Evolutionary conservation across 2,888 invertebrate species (phyloP).

Genomic region (Caradrina clavipalpis): DNA sequence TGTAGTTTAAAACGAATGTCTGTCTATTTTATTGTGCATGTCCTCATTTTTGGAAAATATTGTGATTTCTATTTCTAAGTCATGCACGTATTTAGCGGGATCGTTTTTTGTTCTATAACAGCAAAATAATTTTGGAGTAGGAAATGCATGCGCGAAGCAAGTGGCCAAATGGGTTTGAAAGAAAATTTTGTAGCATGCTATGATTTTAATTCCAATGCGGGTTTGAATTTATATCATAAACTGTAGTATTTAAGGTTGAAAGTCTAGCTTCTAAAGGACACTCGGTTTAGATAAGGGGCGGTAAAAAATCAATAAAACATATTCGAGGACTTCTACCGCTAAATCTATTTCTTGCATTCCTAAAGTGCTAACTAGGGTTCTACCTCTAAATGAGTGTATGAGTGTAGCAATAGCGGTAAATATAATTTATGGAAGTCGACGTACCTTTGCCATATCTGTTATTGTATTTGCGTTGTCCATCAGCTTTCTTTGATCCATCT

Average conservation of each 20-base stretch:
- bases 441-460: slow-evolving; percentile 99
- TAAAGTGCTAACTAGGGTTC: slow-evolving; percentile 75
- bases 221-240: slow-evolving; percentile 1
- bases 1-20: slow-evolving; percentile 50
- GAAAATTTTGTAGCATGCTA: slow-evolving; percentile 57
- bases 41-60: slow-evolving; percentile 52
- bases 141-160: slow-evolving; percentile 72
- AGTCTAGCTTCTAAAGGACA: slow-evolving; percentile 21
- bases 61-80: slow-evolving; percentile 53
- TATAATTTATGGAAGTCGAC: slow-evolving; percentile 67
- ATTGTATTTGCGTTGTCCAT: slow-evolving; percentile 99
- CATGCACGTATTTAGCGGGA: slow-evolving; percentile 57
- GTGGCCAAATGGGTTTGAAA: slow-evolving; percentile 64
- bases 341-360: slow-evolving; percentile 55
- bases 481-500: slow-evolving; percentile 99
- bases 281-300: neutral
- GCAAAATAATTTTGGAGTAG: slow-evolving; percentile 48
- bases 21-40: slow-evolving; percentile 53
- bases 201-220: slow-evolving; percentile 27
- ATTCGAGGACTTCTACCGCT: slow-evolving; percentile 35
- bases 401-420: slow-evolving; percentile 82
- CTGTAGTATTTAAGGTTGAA: neutral
- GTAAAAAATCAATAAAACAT: slow-evolving; percentile 16
- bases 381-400: slow-evolving; percentile 83
- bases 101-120: slow-evolving; percentile 20